phyloP scores from a whole-genome alignment of 2,888 invertebrate genomes.

The Caenorhabditis afra region DNA sequence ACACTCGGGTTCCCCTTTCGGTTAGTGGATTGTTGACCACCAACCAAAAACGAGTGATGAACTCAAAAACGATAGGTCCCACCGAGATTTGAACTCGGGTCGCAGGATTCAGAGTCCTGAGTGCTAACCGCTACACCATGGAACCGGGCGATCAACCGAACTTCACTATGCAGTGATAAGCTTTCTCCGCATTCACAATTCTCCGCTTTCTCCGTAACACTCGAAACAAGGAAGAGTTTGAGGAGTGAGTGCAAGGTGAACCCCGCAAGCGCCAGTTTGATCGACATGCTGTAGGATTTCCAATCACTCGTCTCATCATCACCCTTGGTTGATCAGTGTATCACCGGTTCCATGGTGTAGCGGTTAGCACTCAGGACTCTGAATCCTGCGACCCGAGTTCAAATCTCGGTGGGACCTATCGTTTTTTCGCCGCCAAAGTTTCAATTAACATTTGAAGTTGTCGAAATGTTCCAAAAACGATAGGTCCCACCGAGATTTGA shows the following conservation, averaged over 20 bases:
- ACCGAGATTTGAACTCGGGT: slow-evolving; percentile 74
- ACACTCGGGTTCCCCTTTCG: too few species aligned
- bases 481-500: slow-evolving; percentile 32
- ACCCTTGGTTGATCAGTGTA: neutral
- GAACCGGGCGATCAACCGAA: slow-evolving; percentile 39
- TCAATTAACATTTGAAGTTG: too few species aligned
- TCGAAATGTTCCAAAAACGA: neutral
- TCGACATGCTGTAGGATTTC: too few species aligned
- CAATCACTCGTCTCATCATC: too few species aligned
- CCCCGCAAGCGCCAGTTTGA: neutral
- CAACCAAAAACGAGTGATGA: neutral
- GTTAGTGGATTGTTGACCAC: too few species aligned
- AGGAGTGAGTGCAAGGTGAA: neutral
- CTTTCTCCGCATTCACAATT: neutral
- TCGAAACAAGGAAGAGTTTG: neutral
- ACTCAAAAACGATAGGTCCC: slow-evolving; percentile 64
- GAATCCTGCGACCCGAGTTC: slow-evolving; percentile 72
- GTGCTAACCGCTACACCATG: slow-evolving; percentile 75
- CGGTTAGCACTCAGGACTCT: slow-evolving; percentile 73
- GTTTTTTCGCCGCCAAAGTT: slow-evolving; percentile 12
- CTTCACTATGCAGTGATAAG: slow-evolving; percentile 11
- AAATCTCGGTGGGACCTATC: slow-evolving; percentile 73
- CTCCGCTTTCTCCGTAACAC: neutral
- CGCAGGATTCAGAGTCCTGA: slow-evolving; percentile 74
- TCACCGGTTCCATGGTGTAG: slow-evolving; percentile 69